phyloP scores from a whole-genome alignment of 1,140 invertebrate species.

The Lerema accius region DNA sequence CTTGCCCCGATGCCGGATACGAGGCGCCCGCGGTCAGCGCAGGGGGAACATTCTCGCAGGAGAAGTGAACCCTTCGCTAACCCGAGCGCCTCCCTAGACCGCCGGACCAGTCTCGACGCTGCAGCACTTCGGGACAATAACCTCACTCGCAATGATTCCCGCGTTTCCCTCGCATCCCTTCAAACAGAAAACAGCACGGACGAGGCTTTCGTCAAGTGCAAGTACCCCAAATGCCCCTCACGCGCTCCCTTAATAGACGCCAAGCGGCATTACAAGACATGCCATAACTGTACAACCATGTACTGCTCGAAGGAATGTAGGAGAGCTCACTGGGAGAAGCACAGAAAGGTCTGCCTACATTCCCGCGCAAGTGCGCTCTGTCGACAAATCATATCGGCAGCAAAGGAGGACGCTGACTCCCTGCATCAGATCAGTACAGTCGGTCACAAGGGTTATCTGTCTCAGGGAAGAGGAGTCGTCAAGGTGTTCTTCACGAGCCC shows the following conservation, averaged over 20 bases:
- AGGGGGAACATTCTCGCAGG: constrained; percentile 67
- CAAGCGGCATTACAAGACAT: constrained; percentile 91
- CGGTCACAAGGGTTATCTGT: constrained; percentile 90
- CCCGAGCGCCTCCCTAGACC: constrained; percentile 58
- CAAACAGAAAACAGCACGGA: constrained; percentile 79
- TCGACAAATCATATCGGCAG: constrained; percentile 92
- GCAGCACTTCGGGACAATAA: constrained; percentile 55
- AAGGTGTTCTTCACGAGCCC: constrained; percentile 94
- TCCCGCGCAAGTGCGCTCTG: constrained; percentile 94
- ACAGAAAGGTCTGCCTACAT: constrained; percentile 94
- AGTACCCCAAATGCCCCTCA: constrained; percentile 89
- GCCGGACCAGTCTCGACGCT: constrained; percentile 70
- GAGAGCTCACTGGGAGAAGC: constrained; percentile 94
- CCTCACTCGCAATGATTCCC: constrained; percentile 71
- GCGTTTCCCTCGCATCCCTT: constrained; percentile 72
- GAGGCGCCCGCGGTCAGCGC: constrained; percentile 63
- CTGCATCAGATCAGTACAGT: constrained; percentile 90
- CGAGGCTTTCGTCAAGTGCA: constrained; percentile 86
- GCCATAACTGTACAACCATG: constrained; percentile 96
- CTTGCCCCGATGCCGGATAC: constrained; percentile 64
- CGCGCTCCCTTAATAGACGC: constrained; percentile 86
- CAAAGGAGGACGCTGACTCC: constrained; percentile 92
- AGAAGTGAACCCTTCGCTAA: constrained; percentile 76
- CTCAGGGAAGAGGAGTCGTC: constrained; percentile 94
- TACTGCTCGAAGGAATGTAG: constrained; percentile 94